These are phyloP conservation scores for Germaria angustata DNA, from an alignment of 2,888 invertebrate genomes.

Conservation along the genomic window DNA sequence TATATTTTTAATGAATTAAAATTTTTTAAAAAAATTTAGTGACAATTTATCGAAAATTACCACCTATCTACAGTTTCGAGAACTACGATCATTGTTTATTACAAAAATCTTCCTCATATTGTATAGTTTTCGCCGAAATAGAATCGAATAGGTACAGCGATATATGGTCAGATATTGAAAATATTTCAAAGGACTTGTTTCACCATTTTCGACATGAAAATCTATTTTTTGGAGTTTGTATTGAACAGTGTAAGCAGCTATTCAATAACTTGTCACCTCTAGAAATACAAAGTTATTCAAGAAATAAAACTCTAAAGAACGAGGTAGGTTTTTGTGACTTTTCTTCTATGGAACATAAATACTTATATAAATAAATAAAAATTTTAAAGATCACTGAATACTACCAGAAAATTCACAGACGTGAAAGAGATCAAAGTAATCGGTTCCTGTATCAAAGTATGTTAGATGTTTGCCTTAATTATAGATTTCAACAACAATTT, in stretches of 20 bases:
- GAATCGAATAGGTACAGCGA: constrained; percentile 30
- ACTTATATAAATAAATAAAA: no score
- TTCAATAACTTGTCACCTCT: not conserved
- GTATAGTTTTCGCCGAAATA: constrained; percentile 56
- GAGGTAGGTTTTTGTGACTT: constrained; percentile 8
- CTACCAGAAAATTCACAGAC: constrained; percentile 2
- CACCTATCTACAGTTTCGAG: constrained; percentile 48
- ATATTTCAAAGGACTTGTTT: constrained; percentile 23
- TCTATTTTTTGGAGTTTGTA: constrained; percentile 52
- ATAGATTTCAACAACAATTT: constrained; percentile 68
- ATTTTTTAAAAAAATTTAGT: not conserved
- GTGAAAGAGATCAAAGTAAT: not conserved
- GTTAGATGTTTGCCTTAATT: constrained; percentile 71
- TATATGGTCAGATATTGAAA: constrained; percentile 33
- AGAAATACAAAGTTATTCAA: not conserved
- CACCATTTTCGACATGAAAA: constrained; percentile 46
- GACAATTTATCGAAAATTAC: constrained; percentile 32
- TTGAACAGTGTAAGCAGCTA: constrained; percentile 38
- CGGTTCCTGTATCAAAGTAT: not conserved
- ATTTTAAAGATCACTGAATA: constrained; percentile 38
- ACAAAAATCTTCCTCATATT: constrained; percentile 16
- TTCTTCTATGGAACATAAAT: not conserved
- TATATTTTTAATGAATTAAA: not conserved
- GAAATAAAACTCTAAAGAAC: constrained; percentile 23
- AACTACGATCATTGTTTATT: constrained; percentile 51